These are phyloP conservation scores for Nettapus auritus DNA, from an alignment of 2,113 vertebrate genomes.

Conservation along the genomic window DNA sequence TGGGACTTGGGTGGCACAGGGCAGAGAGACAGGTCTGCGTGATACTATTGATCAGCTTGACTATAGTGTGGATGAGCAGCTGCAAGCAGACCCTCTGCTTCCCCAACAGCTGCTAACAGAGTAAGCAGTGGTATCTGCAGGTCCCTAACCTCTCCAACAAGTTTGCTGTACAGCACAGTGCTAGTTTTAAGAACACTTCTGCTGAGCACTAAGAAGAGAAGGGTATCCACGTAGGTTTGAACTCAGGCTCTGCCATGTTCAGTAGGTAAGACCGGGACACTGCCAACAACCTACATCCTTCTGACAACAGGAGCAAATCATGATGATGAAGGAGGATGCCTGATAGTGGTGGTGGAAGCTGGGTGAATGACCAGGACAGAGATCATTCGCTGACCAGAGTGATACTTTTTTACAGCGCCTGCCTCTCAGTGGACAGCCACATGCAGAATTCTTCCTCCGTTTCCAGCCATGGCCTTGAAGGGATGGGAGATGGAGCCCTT, in stretches of 20 bases:
- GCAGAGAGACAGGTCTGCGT: not conserved
- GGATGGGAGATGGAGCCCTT: not conserved
- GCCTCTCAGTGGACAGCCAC: constrained; percentile 4
- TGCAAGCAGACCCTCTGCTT: not conserved
- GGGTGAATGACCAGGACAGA: not conserved
- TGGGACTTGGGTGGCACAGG: not conserved
- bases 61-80: not conserved
- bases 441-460: not conserved
- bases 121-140: not conserved
- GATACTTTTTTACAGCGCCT: constrained; percentile 67
- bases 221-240: not conserved
- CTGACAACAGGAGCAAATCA: not conserved
- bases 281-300: not conserved
- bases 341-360: not conserved
- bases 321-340: not conserved
- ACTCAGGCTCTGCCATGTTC: not conserved
- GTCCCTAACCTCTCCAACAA: not conserved
- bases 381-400: not conserved
- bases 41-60: not conserved
- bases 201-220: not conserved
- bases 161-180: not conserved
- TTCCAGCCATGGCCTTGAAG: not conserved
- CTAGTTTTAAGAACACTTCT: not conserved
- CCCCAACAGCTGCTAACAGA: not conserved
- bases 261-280: not conserved